Base-by-base conservation (phyloP, 2,113 vertebrate species). In the Boleophthalmus pectinirostris region DNA sequence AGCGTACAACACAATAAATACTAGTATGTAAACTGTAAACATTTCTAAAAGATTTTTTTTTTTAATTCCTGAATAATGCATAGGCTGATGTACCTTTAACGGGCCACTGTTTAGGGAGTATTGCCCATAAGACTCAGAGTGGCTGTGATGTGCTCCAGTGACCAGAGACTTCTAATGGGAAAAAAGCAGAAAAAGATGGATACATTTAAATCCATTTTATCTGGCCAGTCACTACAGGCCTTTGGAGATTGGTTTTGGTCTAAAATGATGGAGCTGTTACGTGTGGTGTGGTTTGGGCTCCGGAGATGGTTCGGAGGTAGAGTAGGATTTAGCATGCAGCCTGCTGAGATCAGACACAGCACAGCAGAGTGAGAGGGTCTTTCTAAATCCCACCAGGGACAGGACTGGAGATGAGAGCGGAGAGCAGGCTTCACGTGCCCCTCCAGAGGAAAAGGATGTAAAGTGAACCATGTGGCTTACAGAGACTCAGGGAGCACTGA, bases 401-500 rank as follows among this genome's bases (percentile, higher is more conserved):
- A 47, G 24, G 23, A 49, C 69, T 71, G 68, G 58, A 54, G 51
- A 69, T 77, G 24, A 77, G 49, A 65, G 49, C 45, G 66, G 61
- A 33, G 46, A 63, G 38, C 54, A 38, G 33, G 70, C 64, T 56
- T 68, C 58, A 73, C 67, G 49, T 24, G 64, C 60, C 61, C 68
- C 49, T 61, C 49, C 56, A 0, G 47, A 73, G 69, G 72, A 24
- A 72, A 64, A 25, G 15, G 43, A 67, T 51, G 66, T 58, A 45
- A 38, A 47, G n/a, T 43, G 14, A 14, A 46, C n/a, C 67, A 18
- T 64, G 72, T 66, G 35, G 61, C 51, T 81, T 33, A 7, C 68
- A 71, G 78, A 20, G 67, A 72, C 69, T 56, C 57, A 64, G 64
- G 14, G 56, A 25, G 54, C 21, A 57, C 11, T 21, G 46, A 73